Base-by-base conservation (phyloP, 2,113 vertebrate species). In the Catagonus wagneri region DNA sequence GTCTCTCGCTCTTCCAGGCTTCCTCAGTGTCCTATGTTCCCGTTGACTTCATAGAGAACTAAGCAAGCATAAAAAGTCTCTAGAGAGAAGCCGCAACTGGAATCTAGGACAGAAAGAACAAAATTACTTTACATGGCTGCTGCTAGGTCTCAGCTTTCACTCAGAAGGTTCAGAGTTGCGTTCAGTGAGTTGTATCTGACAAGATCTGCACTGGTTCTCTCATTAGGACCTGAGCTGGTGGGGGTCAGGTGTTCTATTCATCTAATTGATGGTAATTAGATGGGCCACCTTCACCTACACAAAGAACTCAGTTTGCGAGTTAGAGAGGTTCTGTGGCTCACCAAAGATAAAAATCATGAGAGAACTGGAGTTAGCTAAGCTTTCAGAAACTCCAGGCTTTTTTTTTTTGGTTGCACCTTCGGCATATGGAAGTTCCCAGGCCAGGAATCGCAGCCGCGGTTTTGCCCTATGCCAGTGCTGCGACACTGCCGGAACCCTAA, bases 61-160 rank as follows among this genome's bases (percentile, higher is more conserved):
- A 95, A 97, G 95, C 94, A 97, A 95, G 91, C 97, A 93, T 93
- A 94, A 95, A 91, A 95, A 72, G 89, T 89, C 97, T 95, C 95
- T 29, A 50, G 94, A 96, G 96, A 81, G 23, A 93, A 89, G 72
- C 80, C 92, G 96, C 74, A 66, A 78, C 94, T 61, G 89, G 91
- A 96, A 96, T 97, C 97, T 97, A 94, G 97, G 97, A 78, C 98
- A 94, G 79, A 96, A 85, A 88, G 96, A 97, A 96, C 86, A 88
- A 54, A 96, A 97, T 83, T 91, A 95, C 60, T 97, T 94, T 27
- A 65, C 39, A 54, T 44, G 2, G 72, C 50, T 75, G 74, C 94
- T 66, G 52, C 65, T 10, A n/a, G 75, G 69, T 52, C 61, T 94
- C 84, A 52, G 69, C 56, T 89, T 65, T 60, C 84, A 44, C 80